Base-by-base conservation (phyloP, 1,140 invertebrate species). In the Drosophila nigromelanica region DNA sequence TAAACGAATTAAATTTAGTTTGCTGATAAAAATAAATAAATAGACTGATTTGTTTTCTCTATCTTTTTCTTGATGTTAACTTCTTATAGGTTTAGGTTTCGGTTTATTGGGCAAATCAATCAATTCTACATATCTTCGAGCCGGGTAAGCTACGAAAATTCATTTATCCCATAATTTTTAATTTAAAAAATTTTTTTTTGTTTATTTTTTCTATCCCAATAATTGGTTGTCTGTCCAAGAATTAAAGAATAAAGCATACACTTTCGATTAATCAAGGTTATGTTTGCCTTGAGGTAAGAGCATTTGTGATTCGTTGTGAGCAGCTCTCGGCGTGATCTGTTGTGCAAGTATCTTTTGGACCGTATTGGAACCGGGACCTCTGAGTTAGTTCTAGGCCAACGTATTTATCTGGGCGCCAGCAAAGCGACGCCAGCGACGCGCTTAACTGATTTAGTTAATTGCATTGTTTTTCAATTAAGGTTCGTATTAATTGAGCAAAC, bases 381-480 rank as follows among this genome's bases (percentile, higher is more conserved):
- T 50, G 54, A 74, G 59, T 10, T 18, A 12, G 30, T 24, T 8
- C 40, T 45, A 30, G 54, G 30, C 8, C 39, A 14, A 39, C 18
- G 63, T 47, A 60, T 73, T 35, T 73, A 63, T 74, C 59, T 76
- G 70, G 69, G 77, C 81, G 81, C 70, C 78, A 81, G 76, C 35
- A 64, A 47, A 48, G 56, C 30, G 61, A 42, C 73, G 77, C 71
- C 40, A 37, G 55, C 68, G 71, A 81, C 67, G 82, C 78, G 81
- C 81, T 81, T 87, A 87, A 83, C 83, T 82, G 83, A 89, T 89
- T 89, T 89, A 89, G 83, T 83, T 89, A 89, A 89, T 89, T 89
- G 79, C 87, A 89, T 89, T 89, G 85, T 89, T 89, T 89, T 89
- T 89, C 83, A 89, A 89, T 89, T 89, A 89, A 80, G 89, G 73